Evolutionary conservation across 2,113 vertebrate species (phyloP).

Genomic region (Theristicus caerulescens): DNA sequence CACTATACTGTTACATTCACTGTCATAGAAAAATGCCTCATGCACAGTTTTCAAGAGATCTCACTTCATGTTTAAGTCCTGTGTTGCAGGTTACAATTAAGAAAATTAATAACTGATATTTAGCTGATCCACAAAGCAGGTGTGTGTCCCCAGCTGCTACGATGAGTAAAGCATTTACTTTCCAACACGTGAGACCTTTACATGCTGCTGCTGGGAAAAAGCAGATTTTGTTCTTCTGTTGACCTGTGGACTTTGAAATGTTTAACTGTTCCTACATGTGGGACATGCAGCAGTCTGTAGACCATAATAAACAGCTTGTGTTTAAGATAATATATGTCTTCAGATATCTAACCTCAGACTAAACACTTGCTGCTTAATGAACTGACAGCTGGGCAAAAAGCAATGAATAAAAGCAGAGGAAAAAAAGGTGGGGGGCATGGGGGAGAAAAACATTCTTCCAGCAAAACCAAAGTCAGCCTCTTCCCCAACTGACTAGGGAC

Average conservation of each 20-base stretch:
- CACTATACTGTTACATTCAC: neutral
- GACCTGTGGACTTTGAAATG: neutral
- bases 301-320: neutral
- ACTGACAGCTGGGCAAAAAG: neutral
- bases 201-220: neutral
- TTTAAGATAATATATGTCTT: neutral
- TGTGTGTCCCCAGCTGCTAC: neutral
- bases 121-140: neutral
- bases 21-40: neutral
- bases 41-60: neutral
- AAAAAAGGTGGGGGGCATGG: too few relatives aligned
- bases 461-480: neutral
- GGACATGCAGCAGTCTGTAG: neutral
- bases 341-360: neutral
- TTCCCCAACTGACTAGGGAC: neutral
- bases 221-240: neutral
- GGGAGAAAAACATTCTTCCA: neutral
- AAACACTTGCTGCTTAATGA: neutral
- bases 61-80: neutral
- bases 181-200: neutral
- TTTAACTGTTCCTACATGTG: neutral
- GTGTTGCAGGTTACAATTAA: neutral
- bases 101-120: neutral
- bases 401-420: neutral
- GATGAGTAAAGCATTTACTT: neutral